Percentiles rank a stretch among this genome's conserved stretches.
Evolutionary conservation across 1,140 invertebrate species (phyloP).

Genomic region (Tyrophagus putrescentiae): DNA sequence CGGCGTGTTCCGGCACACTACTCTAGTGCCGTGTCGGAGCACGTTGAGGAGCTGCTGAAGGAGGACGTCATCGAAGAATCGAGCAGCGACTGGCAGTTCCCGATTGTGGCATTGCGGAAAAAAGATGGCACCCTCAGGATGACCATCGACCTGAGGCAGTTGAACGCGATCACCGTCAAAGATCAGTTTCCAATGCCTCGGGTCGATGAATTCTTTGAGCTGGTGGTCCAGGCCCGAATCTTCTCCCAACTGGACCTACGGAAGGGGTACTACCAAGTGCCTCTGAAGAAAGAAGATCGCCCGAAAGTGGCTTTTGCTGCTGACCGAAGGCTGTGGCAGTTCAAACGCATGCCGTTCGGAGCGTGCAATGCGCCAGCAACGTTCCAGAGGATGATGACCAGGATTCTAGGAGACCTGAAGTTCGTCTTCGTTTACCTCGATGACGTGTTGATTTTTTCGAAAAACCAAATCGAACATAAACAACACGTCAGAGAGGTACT

Average conservation of each 20-base stretch:
- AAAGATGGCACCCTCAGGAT: slow-evolving; percentile 20
- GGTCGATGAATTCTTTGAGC: slow-evolving; percentile 35
- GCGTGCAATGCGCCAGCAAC: slow-evolving; percentile 25
- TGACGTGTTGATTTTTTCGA: slow-evolving; percentile 27
- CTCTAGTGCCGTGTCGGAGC: too few species aligned
- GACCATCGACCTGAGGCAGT: slow-evolving; percentile 11
- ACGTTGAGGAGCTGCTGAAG: neutral
- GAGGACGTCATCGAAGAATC: neutral
- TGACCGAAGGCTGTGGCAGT: slow-evolving; percentile 23
- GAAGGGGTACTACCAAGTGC: slow-evolving; percentile 17
- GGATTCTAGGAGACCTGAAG: slow-evolving; percentile 16
- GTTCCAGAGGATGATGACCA: slow-evolving; percentile 28
- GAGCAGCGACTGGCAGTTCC: neutral
- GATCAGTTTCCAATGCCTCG: slow-evolving; percentile 31
- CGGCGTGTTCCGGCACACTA: too few species aligned
- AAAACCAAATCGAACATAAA: slow-evolving; percentile 25
- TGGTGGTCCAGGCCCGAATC: slow-evolving; percentile 23
- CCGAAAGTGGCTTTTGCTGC: slow-evolving; percentile 18
- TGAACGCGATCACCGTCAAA: slow-evolving; percentile 19
- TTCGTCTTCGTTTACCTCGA: slow-evolving; percentile 28
- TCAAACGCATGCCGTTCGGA: slow-evolving; percentile 26
- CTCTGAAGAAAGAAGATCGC: neutral
- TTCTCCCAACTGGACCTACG: neutral
- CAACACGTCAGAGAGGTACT: slow-evolving; percentile 28
- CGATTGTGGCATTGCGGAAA: neutral